These are phyloP conservation scores for Craniophora ligustri DNA, from an alignment of 2,888 invertebrate genomes.

Conservation along the genomic window DNA sequence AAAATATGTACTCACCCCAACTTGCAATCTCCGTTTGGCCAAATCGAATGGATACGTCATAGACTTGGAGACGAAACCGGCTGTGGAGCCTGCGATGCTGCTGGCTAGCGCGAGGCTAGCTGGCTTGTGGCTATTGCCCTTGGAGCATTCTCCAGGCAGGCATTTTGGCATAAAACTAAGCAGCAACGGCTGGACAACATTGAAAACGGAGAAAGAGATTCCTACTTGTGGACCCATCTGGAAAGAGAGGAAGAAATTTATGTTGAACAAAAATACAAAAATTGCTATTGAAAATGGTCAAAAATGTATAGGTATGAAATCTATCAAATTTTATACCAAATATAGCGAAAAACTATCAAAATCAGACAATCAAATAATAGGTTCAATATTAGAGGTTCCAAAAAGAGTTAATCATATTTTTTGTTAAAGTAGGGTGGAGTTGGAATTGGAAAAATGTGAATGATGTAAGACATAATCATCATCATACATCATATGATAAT, in stretches of 20 bases:
- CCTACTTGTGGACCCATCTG: constrained; percentile 82
- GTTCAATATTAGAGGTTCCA: no score
- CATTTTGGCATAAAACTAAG: constrained; percentile 55
- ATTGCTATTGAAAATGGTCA: no score
- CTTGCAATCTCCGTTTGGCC: constrained; percentile 94
- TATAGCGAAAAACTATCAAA: no score
- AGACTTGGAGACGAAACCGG: constrained; percentile 94
- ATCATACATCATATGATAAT: no score
- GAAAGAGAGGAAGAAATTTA: constrained; percentile 18
- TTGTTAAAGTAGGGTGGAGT: no score
- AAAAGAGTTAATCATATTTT: no score
- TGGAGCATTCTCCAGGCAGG: constrained; percentile 16
- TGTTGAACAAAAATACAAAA: neutral
- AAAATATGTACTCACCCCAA: constrained; percentile 91
- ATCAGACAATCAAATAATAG: no score
- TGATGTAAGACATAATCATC: no score
- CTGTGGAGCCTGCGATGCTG: constrained; percentile 89
- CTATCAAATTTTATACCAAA: no score
- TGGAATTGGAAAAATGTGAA: no score
- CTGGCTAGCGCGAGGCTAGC: constrained; percentile 72
- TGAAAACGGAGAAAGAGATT: constrained; percentile 76
- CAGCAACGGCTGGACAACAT: constrained; percentile 65
- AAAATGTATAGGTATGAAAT: no score
- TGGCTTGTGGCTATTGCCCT: constrained; percentile 56
- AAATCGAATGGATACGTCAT: constrained; percentile 96